Base-by-base conservation (phyloP, 1,140 invertebrate species). In the Bicyclus anynana region DNA sequence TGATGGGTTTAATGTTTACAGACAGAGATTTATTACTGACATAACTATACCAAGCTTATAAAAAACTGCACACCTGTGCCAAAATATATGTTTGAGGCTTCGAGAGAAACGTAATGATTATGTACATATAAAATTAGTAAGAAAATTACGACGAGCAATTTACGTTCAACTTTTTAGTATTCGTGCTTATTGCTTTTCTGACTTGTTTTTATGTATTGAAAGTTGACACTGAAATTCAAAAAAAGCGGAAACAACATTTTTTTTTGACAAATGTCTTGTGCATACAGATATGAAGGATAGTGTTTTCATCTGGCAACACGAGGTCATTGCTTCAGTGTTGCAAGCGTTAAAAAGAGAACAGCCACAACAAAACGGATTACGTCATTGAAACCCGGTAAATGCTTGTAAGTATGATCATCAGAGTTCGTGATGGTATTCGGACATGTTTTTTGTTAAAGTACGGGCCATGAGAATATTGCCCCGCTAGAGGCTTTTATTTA, bases 261-360 rank as follows among this genome's bases (percentile, higher is more conserved):
- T 26, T 4, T 4, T 4, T 26, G 3, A 7, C 23, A 7, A 26
- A 7, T 29, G 27, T 9, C 5, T 6, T 2, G 5, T 29, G 9
- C 27, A 29, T 29, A 29, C 27, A 9, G 27, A 29, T 29, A 35
- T 50, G 13, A 37, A 37, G 27, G 47, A 33, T 47, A 49, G 48
- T 65, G 54, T 77, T 35, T 35, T 16, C 12, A 35, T 21, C 29
- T 37, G 17, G 48, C 29, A 38, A 38, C 16, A 14, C 66, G 37
- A 35, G 74, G 72, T 80, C 72, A 59, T 69, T 70, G 52, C 63
- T 62, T 67, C 7, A 48, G 62, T 77, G 64, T 74, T 75, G 61
- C 65, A 56, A 72, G 59, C 51, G 53, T 44, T 67, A 72, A 74
- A 76, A 75, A 69, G 51, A 60, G 55, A 72, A 67, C 47, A 27